Conservation (phyloP, 2,113 vertebrate genomes). For the Tenrec ecaudatus region DNA sequence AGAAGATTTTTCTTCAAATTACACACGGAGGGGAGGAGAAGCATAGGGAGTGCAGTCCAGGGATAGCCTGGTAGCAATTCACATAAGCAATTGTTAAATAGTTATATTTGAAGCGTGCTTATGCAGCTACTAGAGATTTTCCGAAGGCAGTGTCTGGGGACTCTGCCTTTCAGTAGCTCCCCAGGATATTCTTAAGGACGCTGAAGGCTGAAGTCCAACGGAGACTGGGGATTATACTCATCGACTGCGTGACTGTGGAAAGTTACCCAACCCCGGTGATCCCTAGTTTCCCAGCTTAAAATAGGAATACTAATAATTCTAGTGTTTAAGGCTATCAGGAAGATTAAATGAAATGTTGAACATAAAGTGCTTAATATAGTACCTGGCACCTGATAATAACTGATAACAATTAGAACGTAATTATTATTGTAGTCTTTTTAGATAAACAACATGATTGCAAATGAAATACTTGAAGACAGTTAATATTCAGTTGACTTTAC, state of each 20-base stretch:
- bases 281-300: not conserved
- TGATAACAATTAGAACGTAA: not conserved
- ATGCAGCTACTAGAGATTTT: not conserved
- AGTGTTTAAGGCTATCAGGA: not conserved
- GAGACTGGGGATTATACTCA: not conserved
- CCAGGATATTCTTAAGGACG: not conserved
- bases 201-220: not conserved
- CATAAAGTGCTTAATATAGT: not conserved
- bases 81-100: not conserved
- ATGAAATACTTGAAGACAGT: not conserved
- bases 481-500: not conserved
- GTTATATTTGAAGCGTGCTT: not conserved
- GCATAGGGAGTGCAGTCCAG: not conserved
- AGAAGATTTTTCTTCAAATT: not conserved
- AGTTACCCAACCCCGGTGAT: not conserved
- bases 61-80: not conserved
- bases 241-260: not conserved
- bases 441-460: not conserved
- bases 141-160: not conserved
- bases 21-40: not conserved
- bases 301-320: not conserved
- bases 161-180: not conserved
- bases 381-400: not conserved
- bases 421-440: not conserved
- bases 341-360: slow-evolving; percentile 2